A percentile compares a stretch with the other conserved stretches of the same genome.
phyloP scores from a whole-genome alignment of 2,888 invertebrate genomes.

The Macaria liturata region DNA sequence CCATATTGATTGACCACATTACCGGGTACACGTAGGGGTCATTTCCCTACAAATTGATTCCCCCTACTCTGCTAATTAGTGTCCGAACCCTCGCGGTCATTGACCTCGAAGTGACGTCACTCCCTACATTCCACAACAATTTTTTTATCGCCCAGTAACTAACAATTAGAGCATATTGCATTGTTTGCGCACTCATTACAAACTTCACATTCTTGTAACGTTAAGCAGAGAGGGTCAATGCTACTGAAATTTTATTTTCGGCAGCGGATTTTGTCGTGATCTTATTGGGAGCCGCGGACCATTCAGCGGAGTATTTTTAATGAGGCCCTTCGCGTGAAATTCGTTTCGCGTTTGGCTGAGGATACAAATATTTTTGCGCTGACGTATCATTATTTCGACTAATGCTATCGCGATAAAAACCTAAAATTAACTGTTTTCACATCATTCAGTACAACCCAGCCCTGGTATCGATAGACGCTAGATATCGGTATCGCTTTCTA shows the following conservation, averaged over 20 bases:
- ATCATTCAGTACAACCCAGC: no score
- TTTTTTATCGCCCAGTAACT: slow-evolving; percentile 65
- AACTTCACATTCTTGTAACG: slow-evolving; percentile 45
- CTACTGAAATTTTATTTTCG: slow-evolving; percentile 48
- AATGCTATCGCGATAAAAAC: no score
- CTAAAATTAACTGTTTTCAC: no score
- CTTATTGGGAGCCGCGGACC: slow-evolving; percentile 26
- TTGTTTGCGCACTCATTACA: slow-evolving; percentile 56
- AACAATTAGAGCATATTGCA: slow-evolving; percentile 62
- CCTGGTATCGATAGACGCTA: slow-evolving; percentile 1
- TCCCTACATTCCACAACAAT: slow-evolving; percentile 52
- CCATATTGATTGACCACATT: slow-evolving; percentile 32
- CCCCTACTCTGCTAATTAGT: slow-evolving; percentile 41
- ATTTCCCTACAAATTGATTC: slow-evolving; percentile 39
- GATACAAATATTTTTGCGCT: not conserved
- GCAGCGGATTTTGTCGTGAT: slow-evolving; percentile 41
- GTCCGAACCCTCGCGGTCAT: slow-evolving; percentile 45
- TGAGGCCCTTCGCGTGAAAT: slow-evolving; percentile 14
- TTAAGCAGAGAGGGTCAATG: slow-evolving; percentile 56
- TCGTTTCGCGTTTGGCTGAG: slow-evolving; percentile 14
- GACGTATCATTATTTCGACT: not conserved
- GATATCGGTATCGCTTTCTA: slow-evolving; percentile 3
- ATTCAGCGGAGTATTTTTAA: slow-evolving; percentile 24
- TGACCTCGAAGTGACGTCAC: slow-evolving; percentile 54
- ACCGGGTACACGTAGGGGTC: slow-evolving; percentile 28